Percentiles rank a stretch among this genome's conserved stretches.
phyloP scores from a whole-genome alignment of 2,888 invertebrate genomes.

The Xanthorhoe spadicearia region DNA sequence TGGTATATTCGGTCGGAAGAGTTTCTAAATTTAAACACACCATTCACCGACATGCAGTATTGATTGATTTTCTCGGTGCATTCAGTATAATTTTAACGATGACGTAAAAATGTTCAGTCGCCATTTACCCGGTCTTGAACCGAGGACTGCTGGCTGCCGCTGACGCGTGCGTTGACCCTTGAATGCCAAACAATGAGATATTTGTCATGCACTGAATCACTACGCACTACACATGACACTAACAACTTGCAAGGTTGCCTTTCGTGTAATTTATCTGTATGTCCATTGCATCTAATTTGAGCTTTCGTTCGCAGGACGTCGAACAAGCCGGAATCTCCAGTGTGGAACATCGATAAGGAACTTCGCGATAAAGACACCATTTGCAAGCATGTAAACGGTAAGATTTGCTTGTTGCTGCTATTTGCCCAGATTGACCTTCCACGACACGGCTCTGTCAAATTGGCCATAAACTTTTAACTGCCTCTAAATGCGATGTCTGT shows the following conservation, averaged over 20 bases:
- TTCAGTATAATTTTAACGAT: conserved; percentile 72
- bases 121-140: conserved; percentile 68
- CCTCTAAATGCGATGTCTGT: conserved; percentile 42
- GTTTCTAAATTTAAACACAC: background rate
- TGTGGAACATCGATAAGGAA: conserved; percentile 75
- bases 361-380: conserved; percentile 68
- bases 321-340: conserved; percentile 76
- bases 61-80: conserved; percentile 43
- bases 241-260: conserved; percentile 50
- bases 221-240: conserved; percentile 39
- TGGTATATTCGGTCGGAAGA: no score
- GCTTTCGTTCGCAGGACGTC: conserved; percentile 67
- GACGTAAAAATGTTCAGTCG: conserved; percentile 62
- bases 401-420: conserved; percentile 49
- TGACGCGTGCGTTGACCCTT: conserved; percentile 74
- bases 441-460: conserved; percentile 40
- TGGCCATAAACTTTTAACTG: conserved; percentile 50
- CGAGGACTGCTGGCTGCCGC: conserved; percentile 56
- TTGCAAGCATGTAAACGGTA: conserved; percentile 78
- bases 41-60: background rate
- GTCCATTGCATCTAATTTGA: conserved; percentile 21
- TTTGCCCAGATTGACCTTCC: conserved; percentile 41
- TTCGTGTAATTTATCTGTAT: conserved; percentile 30
- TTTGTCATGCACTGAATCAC: conserved; percentile 70
- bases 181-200: conserved; percentile 68